A percentile compares a stretch with the other conserved stretches of the same genome.
phyloP scores from a whole-genome alignment of 2,113 vertebrate genomes.

The Pandion haliaetus region DNA sequence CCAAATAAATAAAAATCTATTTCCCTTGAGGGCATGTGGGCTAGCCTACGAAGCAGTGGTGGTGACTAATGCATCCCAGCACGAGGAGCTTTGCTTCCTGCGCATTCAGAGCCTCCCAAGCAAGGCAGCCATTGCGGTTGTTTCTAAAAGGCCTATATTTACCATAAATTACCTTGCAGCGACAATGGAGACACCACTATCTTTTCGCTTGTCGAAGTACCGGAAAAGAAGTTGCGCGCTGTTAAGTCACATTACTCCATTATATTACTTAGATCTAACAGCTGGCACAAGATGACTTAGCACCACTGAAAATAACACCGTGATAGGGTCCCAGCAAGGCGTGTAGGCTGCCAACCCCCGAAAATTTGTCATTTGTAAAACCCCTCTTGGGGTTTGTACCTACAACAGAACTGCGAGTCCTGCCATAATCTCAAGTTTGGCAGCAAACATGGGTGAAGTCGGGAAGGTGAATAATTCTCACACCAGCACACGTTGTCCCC shows the following conservation, averaged over 20 bases:
- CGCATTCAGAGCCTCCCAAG: neutral
- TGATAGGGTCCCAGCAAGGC: neutral
- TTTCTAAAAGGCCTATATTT: neutral
- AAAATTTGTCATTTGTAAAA: neutral
- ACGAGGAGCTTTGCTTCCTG: conserved; percentile 12
- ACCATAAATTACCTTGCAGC: neutral
- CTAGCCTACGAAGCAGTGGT: neutral
- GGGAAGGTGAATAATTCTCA: neutral
- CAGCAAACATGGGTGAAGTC: neutral
- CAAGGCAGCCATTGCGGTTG: neutral
- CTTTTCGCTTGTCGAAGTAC: neutral
- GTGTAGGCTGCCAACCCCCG: neutral
- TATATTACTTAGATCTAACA: neutral
- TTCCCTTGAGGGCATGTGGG: neutral
- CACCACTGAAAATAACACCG: neutral
- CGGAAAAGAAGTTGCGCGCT: neutral
- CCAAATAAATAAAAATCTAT: conserved; percentile 4
- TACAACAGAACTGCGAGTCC: neutral
- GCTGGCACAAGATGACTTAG: conserved; percentile 3
- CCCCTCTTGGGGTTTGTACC: neutral
- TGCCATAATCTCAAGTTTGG: neutral
- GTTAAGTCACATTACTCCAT: neutral
- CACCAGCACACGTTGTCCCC: fast-evolving
- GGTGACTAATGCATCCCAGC: conserved; percentile 28
- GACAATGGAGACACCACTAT: neutral